Evolutionary conservation across 37 sponge, comb jelly and placozoan genomes (phyloP).

Genomic region (Chondrosia reniformis): DNA sequence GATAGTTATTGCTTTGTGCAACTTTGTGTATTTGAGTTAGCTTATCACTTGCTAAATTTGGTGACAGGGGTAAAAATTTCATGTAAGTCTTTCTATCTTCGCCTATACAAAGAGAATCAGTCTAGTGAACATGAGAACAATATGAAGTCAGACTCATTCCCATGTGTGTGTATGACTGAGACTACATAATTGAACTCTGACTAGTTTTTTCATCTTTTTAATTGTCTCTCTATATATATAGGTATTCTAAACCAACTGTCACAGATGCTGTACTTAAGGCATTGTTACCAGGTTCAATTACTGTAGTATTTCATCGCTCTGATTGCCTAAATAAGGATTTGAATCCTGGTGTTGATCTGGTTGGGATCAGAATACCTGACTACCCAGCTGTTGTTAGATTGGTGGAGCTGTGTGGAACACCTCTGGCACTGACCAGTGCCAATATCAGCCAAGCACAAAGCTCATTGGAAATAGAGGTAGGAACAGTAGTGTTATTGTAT

Average conservation of each 20-base stretch:
- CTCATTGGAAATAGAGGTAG: slow-evolving; percentile 54
- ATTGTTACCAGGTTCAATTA: slow-evolving; percentile 91
- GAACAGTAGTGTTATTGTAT: neutral
- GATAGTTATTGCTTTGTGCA: too few species aligned
- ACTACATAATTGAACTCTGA: too few species aligned
- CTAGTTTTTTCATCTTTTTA: too few species aligned
- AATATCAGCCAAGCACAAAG: slow-evolving; percentile 71
- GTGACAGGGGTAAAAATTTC: too few species aligned
- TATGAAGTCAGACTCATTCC: too few species aligned
- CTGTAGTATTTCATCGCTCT: slow-evolving; percentile 72
- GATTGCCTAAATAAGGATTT: slow-evolving; percentile 69
- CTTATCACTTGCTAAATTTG: too few species aligned
- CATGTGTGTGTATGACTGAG: too few species aligned
- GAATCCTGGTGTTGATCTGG: slow-evolving; percentile 64
- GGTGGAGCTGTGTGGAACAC: slow-evolving; percentile 44
- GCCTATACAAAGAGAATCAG: too few species aligned
- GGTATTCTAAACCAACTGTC: slow-evolving; percentile 55
- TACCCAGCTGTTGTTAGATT: slow-evolving; percentile 57
- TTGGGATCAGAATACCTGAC: slow-evolving; percentile 89
- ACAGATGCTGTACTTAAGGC: slow-evolving; percentile 34
- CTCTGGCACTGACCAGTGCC: slow-evolving; percentile 97
- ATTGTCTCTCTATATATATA: too few species aligned
- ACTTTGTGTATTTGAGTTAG: too few species aligned
- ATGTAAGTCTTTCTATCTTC: too few species aligned
- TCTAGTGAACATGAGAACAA: too few species aligned